Base-by-base conservation (phyloP, 2,797 vertebrate genomes). In the Furcifer pardalis region DNA sequence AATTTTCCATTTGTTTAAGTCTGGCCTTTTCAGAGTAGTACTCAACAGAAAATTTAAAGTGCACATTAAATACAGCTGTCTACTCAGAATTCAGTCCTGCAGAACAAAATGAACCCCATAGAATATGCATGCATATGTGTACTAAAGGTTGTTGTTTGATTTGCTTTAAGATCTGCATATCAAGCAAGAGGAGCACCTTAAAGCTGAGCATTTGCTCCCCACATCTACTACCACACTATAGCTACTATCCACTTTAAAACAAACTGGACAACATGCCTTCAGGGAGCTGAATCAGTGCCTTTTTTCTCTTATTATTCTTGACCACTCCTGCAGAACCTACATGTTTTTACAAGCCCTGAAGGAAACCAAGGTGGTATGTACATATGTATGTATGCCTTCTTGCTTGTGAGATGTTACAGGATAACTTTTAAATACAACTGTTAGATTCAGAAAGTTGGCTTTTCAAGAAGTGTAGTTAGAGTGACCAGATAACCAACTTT, bases 341-440 rank as follows among this genome's bases (percentile, higher is more conserved):
- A 77, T 83, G 85, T 88, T 89, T 88, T 72, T 40, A 88, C 86
- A 84, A 79, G 87, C 49, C 52, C 56, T 56, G 73, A 81, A 86
- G 63, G 62, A 77, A 85, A 79, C 63, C 82, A 69, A 63, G 83
- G 80, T 65, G 63, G n/a, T n/a, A n/a, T n/a, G n/a, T n/a, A n/a
- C n/a, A n/a, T n/a, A n/a, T n/a, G n/a, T n/a, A 80, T 85, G 65
- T 76, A 79, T 59, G 68, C 66, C 63, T 76, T 78, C 81, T 81
- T 27, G 27, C 81, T 68, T 66, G 82, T 27, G 46, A 77, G 78
- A 84, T 83, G 49, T 32, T 79, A 72, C 44, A 69, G 49, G 74
- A 84, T 65, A 52, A 84, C 83, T 60, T 82, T 85, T 85, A 68
- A 81, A 72, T 42, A 66, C 40, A 60, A 86, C 42, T 49, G 27